phyloP scores from a whole-genome alignment of 2,113 vertebrate genomes.

The Papio anubis region DNA sequence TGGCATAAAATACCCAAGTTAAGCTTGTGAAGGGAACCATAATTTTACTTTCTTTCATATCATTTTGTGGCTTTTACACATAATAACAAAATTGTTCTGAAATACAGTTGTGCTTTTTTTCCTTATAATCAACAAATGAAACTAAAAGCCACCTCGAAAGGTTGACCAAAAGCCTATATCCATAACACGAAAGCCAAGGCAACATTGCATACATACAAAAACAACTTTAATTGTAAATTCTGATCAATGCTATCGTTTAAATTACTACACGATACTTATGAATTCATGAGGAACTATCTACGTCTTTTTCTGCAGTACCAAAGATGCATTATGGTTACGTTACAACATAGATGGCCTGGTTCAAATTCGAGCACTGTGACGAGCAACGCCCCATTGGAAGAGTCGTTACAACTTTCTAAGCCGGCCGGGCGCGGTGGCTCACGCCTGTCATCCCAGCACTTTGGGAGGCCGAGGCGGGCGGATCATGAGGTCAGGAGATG shows the following conservation, averaged over 20 bases:
- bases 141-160: neutral
- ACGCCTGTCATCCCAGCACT: too few species aligned
- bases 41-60: conserved; percentile 68
- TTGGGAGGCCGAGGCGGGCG: too few species aligned
- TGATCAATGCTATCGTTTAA: neutral
- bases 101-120: conserved; percentile 9
- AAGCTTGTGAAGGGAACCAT: conserved; percentile 40
- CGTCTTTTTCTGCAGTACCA: neutral
- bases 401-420: neutral
- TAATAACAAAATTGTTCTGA: conserved; percentile 50
- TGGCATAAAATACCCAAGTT: conserved; percentile 60
- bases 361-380: neutral
- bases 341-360: neutral
- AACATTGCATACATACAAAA: neutral
- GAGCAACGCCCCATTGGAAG: neutral
- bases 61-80: conserved; percentile 58
- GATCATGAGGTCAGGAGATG: too few species aligned
- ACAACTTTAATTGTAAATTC: neutral
- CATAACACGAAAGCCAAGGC: neutral
- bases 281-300: neutral
- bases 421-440: too few species aligned
- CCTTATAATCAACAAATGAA: conserved; percentile 33
- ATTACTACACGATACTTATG: neutral
- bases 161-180: neutral
- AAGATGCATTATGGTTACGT: neutral